Evolutionary conservation across 2,888 invertebrate species (phyloP).

Genomic region (Lycaena phlaeas): DNA sequence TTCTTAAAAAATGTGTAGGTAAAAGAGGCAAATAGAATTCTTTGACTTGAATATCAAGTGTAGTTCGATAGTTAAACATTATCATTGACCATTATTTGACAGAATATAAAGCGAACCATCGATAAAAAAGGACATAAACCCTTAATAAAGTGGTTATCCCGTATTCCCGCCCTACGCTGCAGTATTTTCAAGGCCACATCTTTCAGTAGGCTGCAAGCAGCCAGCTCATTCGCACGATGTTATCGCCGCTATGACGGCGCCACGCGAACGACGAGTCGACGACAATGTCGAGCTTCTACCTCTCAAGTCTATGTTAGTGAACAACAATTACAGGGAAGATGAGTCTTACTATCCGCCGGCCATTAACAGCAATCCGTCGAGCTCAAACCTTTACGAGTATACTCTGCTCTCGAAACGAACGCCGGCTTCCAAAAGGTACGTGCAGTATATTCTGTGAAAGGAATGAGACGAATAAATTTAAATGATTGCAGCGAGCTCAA

Average conservation of each 20-base stretch:
- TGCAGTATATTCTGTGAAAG: too few species aligned
- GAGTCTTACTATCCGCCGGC: constrained; percentile 54
- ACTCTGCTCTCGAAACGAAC: constrained; percentile 62
- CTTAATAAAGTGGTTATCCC: constrained; percentile 17
- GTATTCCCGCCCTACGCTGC: constrained; percentile 22
- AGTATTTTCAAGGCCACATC: constrained; percentile 29
- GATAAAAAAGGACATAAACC: not conserved
- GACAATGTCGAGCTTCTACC: constrained; percentile 61
- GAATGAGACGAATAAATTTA: too few species aligned
- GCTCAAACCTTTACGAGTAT: constrained; percentile 53
- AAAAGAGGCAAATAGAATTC: too few species aligned
- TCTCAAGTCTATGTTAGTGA: constrained; percentile 58
- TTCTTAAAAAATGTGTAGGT: too few species aligned
- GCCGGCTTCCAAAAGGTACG: constrained; percentile 68
- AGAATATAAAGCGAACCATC: not conserved
- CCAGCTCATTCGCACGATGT: constrained; percentile 44
- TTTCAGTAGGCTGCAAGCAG: constrained; percentile 48
- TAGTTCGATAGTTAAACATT: too few species aligned
- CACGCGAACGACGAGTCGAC: constrained; percentile 43
- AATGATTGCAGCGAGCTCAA: too few species aligned
- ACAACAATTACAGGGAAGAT: constrained; percentile 55
- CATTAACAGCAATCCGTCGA: constrained; percentile 47
- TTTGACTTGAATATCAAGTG: too few species aligned
- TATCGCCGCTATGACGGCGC: constrained; percentile 47
- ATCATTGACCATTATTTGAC: too few species aligned